Percentiles rank a stretch among this genome's conserved stretches.
phyloP scores from a whole-genome alignment of 2,888 invertebrate species.

The Agriopis leucophaearia region DNA sequence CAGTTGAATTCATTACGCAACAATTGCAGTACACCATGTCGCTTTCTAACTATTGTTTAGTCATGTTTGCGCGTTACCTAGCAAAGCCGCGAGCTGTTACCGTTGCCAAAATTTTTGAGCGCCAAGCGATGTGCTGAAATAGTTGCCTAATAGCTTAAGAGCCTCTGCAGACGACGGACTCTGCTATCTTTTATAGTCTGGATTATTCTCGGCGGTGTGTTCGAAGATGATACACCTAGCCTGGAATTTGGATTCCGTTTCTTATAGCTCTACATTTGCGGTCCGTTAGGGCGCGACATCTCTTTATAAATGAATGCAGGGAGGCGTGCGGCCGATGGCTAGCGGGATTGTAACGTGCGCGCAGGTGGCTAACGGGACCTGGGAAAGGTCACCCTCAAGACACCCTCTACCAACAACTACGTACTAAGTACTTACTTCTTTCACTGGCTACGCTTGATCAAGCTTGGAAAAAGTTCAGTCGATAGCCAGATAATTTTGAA shows the following conservation, averaged over 20 bases:
- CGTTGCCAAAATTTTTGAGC: no score
- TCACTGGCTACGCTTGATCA: conserved; percentile 21
- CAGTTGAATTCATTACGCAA: no score
- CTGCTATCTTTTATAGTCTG: no score
- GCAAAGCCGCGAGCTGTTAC: no score
- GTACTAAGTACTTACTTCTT: conserved; percentile 3
- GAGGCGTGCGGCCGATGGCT: conserved; percentile 42
- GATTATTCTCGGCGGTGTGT: no score
- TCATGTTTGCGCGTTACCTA: no score
- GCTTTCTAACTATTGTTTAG: no score
- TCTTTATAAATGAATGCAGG: conserved; percentile 9
- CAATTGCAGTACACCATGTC: no score
- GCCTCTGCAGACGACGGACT: no score
- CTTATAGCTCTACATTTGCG: background rate
- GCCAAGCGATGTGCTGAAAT: no score
- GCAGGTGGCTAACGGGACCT: conserved; percentile 68
- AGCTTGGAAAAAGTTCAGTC: background rate
- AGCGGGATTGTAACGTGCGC: conserved; percentile 74
- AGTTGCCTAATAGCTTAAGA: no score
- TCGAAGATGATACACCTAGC: background rate
- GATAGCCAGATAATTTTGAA: no score
- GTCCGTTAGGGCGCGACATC: conserved; percentile 7
- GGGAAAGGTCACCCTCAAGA: conserved; percentile 68
- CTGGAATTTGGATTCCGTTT: background rate
- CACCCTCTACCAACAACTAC: conserved; percentile 30